Conservation (phyloP, 2,797 vertebrate species). For the Ctenosaura bakeri region DNA sequence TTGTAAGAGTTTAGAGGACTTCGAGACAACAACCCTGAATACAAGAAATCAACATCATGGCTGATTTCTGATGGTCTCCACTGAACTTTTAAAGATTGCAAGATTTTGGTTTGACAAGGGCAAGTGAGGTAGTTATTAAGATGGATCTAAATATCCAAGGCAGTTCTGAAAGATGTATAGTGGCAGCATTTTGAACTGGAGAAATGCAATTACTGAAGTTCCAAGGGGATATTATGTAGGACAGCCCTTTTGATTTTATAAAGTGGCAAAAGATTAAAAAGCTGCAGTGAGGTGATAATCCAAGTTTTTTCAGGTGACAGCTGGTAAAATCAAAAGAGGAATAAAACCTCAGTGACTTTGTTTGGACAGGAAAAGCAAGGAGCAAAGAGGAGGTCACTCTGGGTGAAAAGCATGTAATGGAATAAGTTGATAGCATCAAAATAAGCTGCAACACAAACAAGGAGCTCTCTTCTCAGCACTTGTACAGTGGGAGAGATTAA, state of each 20-base stretch:
- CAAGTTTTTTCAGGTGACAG: neutral
- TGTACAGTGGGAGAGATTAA: neutral
- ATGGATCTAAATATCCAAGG: neutral
- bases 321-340: constrained; percentile 45
- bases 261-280: neutral
- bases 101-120: neutral
- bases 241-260: neutral
- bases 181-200: neutral
- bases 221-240: constrained; percentile 5
- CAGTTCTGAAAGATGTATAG: neutral
- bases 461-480: constrained; percentile 36
- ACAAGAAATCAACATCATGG: neutral
- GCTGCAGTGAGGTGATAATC: constrained; percentile 26
- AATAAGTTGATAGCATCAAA: constrained; percentile 52
- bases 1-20: neutral
- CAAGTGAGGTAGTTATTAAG: neutral
- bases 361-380: constrained; percentile 23
- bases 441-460: constrained; percentile 38
- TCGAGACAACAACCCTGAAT: neutral
- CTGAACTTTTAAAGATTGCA: neutral
- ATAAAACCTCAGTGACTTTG: constrained; percentile 20
- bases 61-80: neutral
- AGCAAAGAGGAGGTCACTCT: constrained; percentile 38
- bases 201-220: neutral
- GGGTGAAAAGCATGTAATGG: constrained; percentile 16